Evolutionary conservation across 2,113 vertebrate species (phyloP).

Genomic region (Etheostoma spectabile): DNA sequence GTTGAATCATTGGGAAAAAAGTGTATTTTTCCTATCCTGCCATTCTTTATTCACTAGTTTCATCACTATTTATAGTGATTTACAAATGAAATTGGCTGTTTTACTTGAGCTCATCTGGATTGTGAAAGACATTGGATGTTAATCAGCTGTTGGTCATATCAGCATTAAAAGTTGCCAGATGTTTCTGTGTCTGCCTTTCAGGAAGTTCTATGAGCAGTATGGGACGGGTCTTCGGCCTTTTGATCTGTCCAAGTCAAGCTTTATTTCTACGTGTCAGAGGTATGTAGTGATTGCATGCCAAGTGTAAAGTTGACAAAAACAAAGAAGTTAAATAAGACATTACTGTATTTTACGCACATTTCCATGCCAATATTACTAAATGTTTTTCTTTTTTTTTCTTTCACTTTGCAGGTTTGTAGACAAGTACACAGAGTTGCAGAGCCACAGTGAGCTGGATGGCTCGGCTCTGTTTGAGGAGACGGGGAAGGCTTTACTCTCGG

Average conservation of each 20-base stretch:
- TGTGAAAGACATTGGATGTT: neutral
- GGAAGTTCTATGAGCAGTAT: slow-evolving; percentile 90
- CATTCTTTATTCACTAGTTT: neutral
- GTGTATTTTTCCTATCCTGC: neutral
- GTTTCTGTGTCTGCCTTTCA: slow-evolving; percentile 65
- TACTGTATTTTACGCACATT: neutral
- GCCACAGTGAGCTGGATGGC: slow-evolving; percentile 81
- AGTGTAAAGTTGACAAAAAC: neutral
- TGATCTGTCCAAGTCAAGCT: slow-evolving; percentile 85
- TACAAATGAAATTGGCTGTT: neutral
- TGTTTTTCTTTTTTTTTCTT: neutral
- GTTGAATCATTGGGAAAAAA: neutral
- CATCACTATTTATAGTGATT: neutral
- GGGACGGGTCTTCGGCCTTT: slow-evolving; percentile 84
- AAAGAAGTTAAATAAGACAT: neutral
- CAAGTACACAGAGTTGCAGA: slow-evolving; percentile 87
- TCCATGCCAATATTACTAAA: neutral
- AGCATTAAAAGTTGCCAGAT: neutral
- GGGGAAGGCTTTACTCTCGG: slow-evolving; percentile 87
- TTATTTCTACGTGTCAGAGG: slow-evolving; percentile 90
- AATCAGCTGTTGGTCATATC: neutral
- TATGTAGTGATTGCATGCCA: slow-evolving; percentile 51
- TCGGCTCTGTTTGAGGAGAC: slow-evolving; percentile 89
- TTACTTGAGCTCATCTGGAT: neutral
- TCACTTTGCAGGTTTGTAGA: slow-evolving; percentile 89